Conservation (phyloP, 2,888 invertebrate genomes). For the Lomographa bimaculata region DNA sequence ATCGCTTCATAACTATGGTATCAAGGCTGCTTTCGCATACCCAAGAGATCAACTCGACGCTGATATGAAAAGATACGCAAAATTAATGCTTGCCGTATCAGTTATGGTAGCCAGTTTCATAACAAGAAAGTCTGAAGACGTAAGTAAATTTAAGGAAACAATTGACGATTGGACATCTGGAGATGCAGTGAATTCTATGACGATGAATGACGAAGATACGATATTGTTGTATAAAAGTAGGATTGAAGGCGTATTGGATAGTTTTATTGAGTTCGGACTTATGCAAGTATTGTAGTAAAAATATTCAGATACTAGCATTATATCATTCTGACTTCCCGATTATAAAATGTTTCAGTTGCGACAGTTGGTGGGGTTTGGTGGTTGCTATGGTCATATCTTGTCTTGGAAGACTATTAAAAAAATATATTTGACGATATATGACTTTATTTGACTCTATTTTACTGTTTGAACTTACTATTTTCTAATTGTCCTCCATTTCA, state of each 20-base stretch:
- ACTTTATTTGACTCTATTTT: no score
- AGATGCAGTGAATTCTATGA: background rate
- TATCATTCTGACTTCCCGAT: no score
- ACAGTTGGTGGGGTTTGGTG: no score
- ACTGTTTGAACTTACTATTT: no score
- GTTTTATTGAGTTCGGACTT: conserved; percentile 17
- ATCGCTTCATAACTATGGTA: conserved; percentile 32
- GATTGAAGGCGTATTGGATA: conserved; percentile 13
- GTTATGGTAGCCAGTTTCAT: conserved; percentile 32
- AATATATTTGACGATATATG: no score
- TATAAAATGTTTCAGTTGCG: no score
- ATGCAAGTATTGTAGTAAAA: no score
- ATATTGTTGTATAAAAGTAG: conserved; percentile 4
- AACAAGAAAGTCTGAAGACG: conserved; percentile 37
- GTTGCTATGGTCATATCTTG: no score
- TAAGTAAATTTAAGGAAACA: conserved; percentile 11
- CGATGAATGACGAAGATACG: conserved; percentile 1
- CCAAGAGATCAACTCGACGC: conserved; percentile 42
- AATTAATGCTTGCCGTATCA: conserved; percentile 27
- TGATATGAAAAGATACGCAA: conserved; percentile 42
- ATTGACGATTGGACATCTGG: background rate
- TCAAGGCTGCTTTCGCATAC: conserved; percentile 37
- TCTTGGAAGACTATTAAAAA: no score
- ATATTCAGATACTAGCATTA: no score
- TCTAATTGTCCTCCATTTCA: no score